Percentiles rank a stretch among this genome's conserved stretches.
Evolutionary conservation across 2,113 vertebrate species (phyloP).

Genomic region (Phylloscopus trochilus): DNA sequence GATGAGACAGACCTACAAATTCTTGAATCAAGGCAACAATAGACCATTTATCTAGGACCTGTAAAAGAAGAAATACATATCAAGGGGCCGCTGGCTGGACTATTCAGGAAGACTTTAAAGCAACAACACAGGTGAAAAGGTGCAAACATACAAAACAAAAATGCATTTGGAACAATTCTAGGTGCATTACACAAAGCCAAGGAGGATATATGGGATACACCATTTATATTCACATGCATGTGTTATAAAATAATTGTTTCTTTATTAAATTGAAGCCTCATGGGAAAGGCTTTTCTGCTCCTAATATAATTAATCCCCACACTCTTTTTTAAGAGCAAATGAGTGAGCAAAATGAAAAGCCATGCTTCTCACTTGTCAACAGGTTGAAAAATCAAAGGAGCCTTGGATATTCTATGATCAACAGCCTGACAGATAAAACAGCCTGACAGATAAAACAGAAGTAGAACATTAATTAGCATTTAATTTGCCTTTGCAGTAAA

Average conservation of each 20-base stretch:
- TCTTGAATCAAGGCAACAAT: background rate
- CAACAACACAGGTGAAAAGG: background rate
- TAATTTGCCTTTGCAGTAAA: background rate
- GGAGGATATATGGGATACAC: background rate
- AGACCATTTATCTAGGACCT: background rate
- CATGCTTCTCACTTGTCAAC: background rate
- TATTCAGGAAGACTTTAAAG: background rate
- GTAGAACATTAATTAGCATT: background rate
- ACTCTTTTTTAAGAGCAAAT: background rate
- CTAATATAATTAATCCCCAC: background rate
- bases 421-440: background rate
- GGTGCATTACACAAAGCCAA: background rate
- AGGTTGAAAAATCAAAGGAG: slow-evolving; percentile 2
- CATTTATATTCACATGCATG: fast-evolving
- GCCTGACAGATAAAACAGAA: background rate
- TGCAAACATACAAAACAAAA: background rate
- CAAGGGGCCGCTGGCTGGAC: background rate
- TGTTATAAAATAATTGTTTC: background rate
- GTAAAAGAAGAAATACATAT: background rate
- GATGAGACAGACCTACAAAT: background rate
- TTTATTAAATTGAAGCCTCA: background rate
- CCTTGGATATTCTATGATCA: background rate
- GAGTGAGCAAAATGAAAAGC: background rate
- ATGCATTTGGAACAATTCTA: background rate
- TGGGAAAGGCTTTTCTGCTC: background rate